Percentiles rank a stretch among this genome's conserved stretches.
Conservation (phyloP, 2,113 vertebrate genomes). For the Irena cyanogastra region DNA sequence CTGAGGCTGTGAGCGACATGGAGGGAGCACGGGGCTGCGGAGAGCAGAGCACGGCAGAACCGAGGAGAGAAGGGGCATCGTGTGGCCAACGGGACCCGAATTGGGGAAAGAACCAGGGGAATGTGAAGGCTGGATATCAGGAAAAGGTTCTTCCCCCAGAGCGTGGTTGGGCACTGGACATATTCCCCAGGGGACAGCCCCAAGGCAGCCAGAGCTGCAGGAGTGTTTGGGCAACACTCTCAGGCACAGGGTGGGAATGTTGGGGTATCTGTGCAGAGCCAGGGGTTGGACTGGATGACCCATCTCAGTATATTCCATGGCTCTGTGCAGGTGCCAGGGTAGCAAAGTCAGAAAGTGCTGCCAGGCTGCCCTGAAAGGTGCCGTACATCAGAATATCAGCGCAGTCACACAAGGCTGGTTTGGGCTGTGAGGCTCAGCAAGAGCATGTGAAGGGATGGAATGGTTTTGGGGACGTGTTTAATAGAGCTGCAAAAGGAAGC, state of each 20-base stretch:
- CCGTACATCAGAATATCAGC: not conserved
- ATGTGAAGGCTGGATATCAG: not conserved
- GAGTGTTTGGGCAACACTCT: not conserved
- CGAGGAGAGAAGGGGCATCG: rapidly evolving
- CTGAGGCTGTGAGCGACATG: rapidly evolving
- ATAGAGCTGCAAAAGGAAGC: not conserved
- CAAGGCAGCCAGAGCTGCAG: not conserved
- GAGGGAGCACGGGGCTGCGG: not conserved
- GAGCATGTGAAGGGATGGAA: not conserved
- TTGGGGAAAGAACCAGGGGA: not conserved
- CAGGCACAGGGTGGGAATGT: not conserved
- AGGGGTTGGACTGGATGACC: not conserved
- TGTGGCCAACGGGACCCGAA: not conserved
- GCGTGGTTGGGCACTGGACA: not conserved
- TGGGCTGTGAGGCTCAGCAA: not conserved
- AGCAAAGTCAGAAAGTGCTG: not conserved
- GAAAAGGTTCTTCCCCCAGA: not conserved
- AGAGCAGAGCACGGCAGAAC: too few relatives aligned
- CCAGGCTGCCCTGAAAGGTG: not conserved
- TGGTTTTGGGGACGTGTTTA: not conserved
- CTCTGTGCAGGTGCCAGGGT: not conserved
- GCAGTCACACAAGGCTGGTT: not conserved
- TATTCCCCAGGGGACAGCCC: not conserved
- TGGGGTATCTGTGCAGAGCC: not conserved
- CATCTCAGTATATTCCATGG: not conserved